Percentiles rank a stretch among this genome's conserved stretches.
phyloP scores from a whole-genome alignment of 2,797 vertebrate species.

The Avahi laniger region DNA sequence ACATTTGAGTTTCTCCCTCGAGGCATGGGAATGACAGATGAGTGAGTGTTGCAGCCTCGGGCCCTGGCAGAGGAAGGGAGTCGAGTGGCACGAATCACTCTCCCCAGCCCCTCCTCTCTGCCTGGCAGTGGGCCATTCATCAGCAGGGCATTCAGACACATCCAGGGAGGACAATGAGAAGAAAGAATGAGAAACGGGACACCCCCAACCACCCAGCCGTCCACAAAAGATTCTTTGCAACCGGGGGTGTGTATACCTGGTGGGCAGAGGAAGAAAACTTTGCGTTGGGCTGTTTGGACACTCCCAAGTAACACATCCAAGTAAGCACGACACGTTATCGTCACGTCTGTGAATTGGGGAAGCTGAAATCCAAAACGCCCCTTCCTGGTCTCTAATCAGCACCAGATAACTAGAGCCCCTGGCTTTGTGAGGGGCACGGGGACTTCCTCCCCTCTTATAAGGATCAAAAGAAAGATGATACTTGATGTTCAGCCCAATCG shows the following conservation, averaged over 20 bases:
- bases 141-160: neutral
- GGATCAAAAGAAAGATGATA: neutral
- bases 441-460: neutral
- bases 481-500: rapidly evolving
- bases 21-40: neutral
- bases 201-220: neutral
- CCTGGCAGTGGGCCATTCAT: neutral
- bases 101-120: neutral
- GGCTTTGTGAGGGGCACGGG: neutral
- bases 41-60: neutral
- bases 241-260: rapidly evolving
- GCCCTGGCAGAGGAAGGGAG: neutral
- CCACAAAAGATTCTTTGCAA: constrained; percentile 8
- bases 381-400: neutral
- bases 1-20: neutral
- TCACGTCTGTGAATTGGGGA: neutral
- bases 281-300: neutral
- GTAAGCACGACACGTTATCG: rapidly evolving
- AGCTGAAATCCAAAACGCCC: neutral
- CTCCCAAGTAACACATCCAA: neutral
- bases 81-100: rapidly evolving
- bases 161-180: neutral
- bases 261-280: neutral
- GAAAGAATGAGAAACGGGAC: constrained; percentile 6
- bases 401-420: neutral